These are phyloP conservation scores for Elaphurus davidianus DNA, from an alignment of 2,113 vertebrate species.

Conservation along the genomic window DNA sequence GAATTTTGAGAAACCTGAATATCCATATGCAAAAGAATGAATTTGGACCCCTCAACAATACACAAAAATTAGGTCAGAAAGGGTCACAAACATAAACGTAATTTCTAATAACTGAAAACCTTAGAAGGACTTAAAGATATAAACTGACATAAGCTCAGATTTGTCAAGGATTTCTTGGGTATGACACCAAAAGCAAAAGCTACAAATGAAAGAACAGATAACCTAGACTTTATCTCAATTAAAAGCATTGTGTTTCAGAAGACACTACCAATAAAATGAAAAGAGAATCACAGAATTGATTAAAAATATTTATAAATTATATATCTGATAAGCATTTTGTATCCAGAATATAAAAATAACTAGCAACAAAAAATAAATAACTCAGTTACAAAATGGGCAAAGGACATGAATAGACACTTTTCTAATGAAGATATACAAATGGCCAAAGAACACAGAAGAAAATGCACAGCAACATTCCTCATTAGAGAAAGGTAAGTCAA, in stretches of 20 bases:
- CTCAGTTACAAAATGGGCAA: neutral
- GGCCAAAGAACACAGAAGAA: neutral
- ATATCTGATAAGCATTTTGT: neutral
- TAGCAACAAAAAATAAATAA: neutral
- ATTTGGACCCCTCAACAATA: neutral
- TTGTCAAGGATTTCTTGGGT: neutral
- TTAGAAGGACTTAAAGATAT: neutral
- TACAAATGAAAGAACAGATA: neutral
- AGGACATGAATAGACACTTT: neutral
- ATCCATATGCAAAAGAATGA: neutral
- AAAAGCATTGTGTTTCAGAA: neutral
- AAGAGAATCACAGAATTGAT: neutral
- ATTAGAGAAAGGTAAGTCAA: neutral
- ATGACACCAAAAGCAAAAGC: neutral
- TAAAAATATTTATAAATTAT: neutral
- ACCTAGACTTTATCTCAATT: neutral
- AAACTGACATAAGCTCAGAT: neutral
- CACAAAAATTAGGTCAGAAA: neutral
- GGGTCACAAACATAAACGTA: neutral
- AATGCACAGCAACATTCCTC: neutral
- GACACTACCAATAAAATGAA: neutral
- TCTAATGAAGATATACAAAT: neutral
- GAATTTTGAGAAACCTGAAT: neutral
- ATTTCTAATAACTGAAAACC: neutral
- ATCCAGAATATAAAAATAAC: neutral